Evolutionary conservation across 2,113 vertebrate species (phyloP).

Genomic region (Scomber scombrus): DNA sequence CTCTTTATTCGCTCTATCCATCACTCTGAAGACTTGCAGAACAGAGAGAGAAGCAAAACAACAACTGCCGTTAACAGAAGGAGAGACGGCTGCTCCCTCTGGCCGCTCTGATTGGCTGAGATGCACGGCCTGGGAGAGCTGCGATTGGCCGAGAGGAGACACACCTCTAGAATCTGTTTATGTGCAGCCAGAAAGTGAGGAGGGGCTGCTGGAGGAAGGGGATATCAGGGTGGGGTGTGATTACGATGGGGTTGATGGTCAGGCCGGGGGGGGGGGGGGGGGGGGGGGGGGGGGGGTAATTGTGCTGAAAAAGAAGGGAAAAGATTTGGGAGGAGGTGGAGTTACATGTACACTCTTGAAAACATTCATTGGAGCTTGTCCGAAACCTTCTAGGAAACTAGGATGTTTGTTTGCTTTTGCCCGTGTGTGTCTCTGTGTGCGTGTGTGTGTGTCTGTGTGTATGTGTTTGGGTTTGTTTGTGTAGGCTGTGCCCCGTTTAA

Average conservation of each 20-base stretch:
- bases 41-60: slow-evolving; percentile 80
- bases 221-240: slow-evolving; percentile 45
- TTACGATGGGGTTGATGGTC: slow-evolving; percentile 26
- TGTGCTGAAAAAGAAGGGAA: slow-evolving; percentile 52
- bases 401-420: slow-evolving; percentile 76
- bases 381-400: slow-evolving; percentile 85
- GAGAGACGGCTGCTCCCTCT: slow-evolving; percentile 52
- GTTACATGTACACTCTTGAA: slow-evolving; percentile 48
- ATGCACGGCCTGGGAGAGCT: slow-evolving; percentile 28
- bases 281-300: background rate
- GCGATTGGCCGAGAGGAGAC: slow-evolving; percentile 84
- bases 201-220: slow-evolving; percentile 32
- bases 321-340: slow-evolving; percentile 38
- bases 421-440: slow-evolving; percentile 12
- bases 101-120: slow-evolving; percentile 65
- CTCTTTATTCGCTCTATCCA: slow-evolving; percentile 81
- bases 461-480: slow-evolving; percentile 29
- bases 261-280: background rate
- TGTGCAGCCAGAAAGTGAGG: slow-evolving; percentile 64
- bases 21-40: slow-evolving; percentile 70
- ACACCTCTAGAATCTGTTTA: slow-evolving; percentile 91
- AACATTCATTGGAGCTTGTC: slow-evolving; percentile 68
- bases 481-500: slow-evolving; percentile 29
- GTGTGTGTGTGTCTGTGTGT: slow-evolving; percentile 25
- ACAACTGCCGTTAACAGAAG: slow-evolving; percentile 81